A percentile compares a stretch with the other conserved stretches of the same genome.
Evolutionary conservation across 2,113 vertebrate genomes (phyloP).

Genomic region (Xiphophorus hellerii): DNA sequence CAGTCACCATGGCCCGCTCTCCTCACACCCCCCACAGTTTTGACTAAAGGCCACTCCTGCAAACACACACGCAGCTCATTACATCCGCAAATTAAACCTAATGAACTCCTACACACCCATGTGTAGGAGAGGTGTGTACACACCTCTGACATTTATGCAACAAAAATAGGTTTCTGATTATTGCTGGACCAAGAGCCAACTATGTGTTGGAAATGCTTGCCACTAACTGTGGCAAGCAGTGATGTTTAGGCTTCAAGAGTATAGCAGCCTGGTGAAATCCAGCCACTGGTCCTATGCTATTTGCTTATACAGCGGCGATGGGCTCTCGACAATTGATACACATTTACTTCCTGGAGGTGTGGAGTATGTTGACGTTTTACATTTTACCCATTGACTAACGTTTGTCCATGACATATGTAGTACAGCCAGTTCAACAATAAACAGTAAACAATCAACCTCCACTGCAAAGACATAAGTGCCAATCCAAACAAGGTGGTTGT

Average conservation of each 20-base stretch:
- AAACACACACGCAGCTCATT: constrained; percentile 41
- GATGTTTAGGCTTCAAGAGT: not conserved
- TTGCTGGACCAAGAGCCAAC: not conserved
- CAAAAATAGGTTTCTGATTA: not conserved
- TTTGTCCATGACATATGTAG: too few species aligned
- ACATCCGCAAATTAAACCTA: constrained; percentile 20
- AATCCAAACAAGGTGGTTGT: too few species aligned
- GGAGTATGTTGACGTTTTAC: too few species aligned
- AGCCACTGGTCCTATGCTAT: too few species aligned
- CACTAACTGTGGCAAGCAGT: not conserved
- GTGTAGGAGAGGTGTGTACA: too few species aligned
- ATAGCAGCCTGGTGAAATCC: not conserved
- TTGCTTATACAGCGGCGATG: too few species aligned
- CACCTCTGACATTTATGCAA: not conserved
- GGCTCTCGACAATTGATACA: too few species aligned
- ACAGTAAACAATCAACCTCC: too few species aligned
- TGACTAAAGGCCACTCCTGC: constrained; percentile 64
- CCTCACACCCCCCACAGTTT: constrained; percentile 58
- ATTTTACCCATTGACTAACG: too few species aligned
- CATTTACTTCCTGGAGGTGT: too few species aligned
- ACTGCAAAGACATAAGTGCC: too few species aligned
- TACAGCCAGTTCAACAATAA: too few species aligned
- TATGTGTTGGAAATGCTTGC: not conserved
- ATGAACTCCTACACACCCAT: not conserved
- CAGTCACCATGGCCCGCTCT: constrained; percentile 42